Evolutionary conservation across 2,797 vertebrate genomes (phyloP), one percentile per base, ranked within the genome.

Genomic region (Molossus molossus): DNA sequence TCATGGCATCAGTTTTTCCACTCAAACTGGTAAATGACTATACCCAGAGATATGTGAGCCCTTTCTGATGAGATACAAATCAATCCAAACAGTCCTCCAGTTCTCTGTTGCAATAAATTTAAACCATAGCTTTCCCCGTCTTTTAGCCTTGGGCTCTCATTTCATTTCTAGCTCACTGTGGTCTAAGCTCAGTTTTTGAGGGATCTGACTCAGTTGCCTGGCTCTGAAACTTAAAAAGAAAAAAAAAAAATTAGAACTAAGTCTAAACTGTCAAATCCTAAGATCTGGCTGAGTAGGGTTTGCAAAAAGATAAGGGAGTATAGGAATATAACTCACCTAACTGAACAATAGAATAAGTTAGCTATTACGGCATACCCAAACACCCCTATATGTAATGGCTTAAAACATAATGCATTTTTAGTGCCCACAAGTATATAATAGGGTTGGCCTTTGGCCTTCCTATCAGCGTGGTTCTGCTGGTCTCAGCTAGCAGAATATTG

Each of bases 41-140:
- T 1, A 93, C 50, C 55, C 70, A 94, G 80, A 84, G 57, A 90
- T 62, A 90, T 18, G n/a, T 83, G 81, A 93, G 64, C 53, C 76
- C 33, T 93, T 92, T 94, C 89, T 96, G 79, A 90, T 69, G 83
- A 97, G 86, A 91, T 77, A 93, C 40, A 95, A 96, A 93, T 91
- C 67, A 94, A 80, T 92, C 69, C 77, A 92, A 94, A 91, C 37
- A 67, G 72, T 73, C 37, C 77, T 67, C 77, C 73, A 88, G 75
- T 76, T 90, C 53, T 95, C 21, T 48, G 70, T 57, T 69, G 23
- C 69, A 86, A 87, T 95, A 58, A 93, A 93, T 82, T 94, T 85
- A 91, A 97, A 86, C 48, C 9, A 70, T n/a, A 85, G 92, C 9
- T 92, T 62, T 77, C 13, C 45, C 20, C 55, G 58, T 79, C 45